phyloP scores from a whole-genome alignment of 2,888 invertebrate genomes.

The Neoaliturus tenellus region DNA sequence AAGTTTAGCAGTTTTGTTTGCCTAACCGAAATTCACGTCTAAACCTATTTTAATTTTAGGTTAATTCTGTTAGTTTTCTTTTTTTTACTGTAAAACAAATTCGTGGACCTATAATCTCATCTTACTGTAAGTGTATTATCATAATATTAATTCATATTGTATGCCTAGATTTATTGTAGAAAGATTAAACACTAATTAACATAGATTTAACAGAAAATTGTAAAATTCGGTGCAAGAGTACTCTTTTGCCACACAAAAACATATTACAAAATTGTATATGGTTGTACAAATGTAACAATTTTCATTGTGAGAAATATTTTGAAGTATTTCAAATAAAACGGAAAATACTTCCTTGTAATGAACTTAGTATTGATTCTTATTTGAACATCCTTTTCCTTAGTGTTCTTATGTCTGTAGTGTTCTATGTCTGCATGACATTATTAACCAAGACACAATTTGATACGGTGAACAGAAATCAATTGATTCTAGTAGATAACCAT shows the following conservation, averaged over 20 bases:
- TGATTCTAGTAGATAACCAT: no score
- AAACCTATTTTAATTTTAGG: slow-evolving; percentile 33
- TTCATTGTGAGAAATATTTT: slow-evolving; percentile 68
- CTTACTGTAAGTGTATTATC: slow-evolving; percentile 56
- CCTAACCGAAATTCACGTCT: not conserved
- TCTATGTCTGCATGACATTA: no score
- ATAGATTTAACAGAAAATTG: slow-evolving; percentile 59
- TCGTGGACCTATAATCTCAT: slow-evolving; percentile 56
- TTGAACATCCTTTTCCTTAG: not conserved
- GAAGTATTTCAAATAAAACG: slow-evolving; percentile 65
- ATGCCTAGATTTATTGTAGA: slow-evolving; percentile 58
- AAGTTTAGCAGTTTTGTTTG: slow-evolving; percentile 26
- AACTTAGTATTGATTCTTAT: slow-evolving; percentile 44
- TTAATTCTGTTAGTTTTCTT: slow-evolving; percentile 9
- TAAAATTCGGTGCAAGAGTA: slow-evolving; percentile 65
- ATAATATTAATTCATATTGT: slow-evolving; percentile 58
- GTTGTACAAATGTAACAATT: slow-evolving; percentile 75
- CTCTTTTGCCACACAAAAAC: slow-evolving; percentile 64
- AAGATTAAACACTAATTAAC: slow-evolving; percentile 56
- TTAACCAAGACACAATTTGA: no score
- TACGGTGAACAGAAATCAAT: no score
- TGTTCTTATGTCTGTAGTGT: no score
- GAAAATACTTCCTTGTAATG: slow-evolving; percentile 59
- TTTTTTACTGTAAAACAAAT: slow-evolving; percentile 51
- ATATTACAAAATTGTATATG: slow-evolving; percentile 71